Base-by-base conservation (phyloP, 2,888 invertebrate genomes). In the Pyrrhia umbra region DNA sequence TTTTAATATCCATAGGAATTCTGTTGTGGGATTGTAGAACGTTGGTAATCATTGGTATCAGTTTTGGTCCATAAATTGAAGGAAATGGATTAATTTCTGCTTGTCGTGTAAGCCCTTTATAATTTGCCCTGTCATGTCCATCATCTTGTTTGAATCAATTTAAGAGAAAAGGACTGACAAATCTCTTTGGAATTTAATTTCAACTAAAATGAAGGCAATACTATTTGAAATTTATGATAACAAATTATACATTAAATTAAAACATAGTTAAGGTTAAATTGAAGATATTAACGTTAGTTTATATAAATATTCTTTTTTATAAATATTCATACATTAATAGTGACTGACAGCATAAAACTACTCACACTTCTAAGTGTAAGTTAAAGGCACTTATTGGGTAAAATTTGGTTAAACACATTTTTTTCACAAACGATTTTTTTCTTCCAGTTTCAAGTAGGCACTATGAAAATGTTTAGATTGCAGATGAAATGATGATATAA, bases 51-150 rank as follows among this genome's bases (percentile, higher is more conserved):
- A 51, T 57, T 40, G 23, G 16, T 20, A 64, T 42, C 20, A 30
- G 8, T 46, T 63, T 37, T 54, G 49, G 37, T 16, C 57, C 50
- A 63, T 70, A 71, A 71, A 75, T 63, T 63, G 25, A 70, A 13
- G 13, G 50, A 9, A 63, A 75, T 39, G 18, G 52, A 63, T 70
- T 63, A 71, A 37, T 46, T 30, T n/a, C n/a, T 30, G 45, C 27
- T 5, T 16, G 9, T 46, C 9, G 9, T 57, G 64, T 54, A 70
- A 70, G 65, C 76, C 64, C 9, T 57, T 75, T 30, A 50, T 37
- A 20, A 54, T 30, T 63, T 75, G 57, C 54, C 25, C 25, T 42
- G 65, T 46, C 76, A 75, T 72, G 65, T 43, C 25, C 54, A 50
- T 55, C 46, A 46, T 58, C 46, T 62, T 58, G 37, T 43, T 54